phyloP scores from a whole-genome alignment of 2,888 invertebrate species.

The Bruchidius siliquastri region DNA sequence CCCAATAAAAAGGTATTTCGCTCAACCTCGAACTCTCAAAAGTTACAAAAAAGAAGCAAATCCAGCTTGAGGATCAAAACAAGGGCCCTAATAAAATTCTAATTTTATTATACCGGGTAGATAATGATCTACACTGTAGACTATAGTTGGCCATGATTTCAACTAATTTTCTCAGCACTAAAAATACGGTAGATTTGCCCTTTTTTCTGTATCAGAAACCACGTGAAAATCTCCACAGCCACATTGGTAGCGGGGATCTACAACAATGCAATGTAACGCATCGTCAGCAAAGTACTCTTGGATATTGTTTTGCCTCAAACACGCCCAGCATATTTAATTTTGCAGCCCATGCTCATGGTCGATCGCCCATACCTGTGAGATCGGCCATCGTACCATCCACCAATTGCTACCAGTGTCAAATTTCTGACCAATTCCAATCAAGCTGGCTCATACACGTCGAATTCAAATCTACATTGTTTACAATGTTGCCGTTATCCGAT shows the following conservation, averaged over 20 bases:
- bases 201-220: no score
- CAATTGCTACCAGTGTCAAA: constrained; percentile 28
- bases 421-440: constrained; percentile 29
- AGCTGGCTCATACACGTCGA: constrained; percentile 25
- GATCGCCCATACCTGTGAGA: background rate
- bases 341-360: background rate
- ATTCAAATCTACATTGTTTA: constrained; percentile 29
- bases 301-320: background rate
- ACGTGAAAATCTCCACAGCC: background rate
- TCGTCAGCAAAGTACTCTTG: background rate
- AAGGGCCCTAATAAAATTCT: no score
- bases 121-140: no score
- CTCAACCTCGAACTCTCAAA: no score
- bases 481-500: background rate
- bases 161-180: no score
- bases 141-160: no score
- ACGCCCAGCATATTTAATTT: background rate
- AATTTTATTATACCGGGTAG: no score
- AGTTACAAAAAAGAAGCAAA: no score
- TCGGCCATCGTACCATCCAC: constrained; percentile 12
- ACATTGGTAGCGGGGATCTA: background rate
- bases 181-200: no score
- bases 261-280: background rate
- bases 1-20: no score
- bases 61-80: no score